A percentile compares a stretch with the other conserved stretches of the same genome.
These are phyloP conservation scores for Doryteuthis pealeii DNA, from an alignment of 1,140 invertebrate species.

Conservation along the genomic window DNA sequence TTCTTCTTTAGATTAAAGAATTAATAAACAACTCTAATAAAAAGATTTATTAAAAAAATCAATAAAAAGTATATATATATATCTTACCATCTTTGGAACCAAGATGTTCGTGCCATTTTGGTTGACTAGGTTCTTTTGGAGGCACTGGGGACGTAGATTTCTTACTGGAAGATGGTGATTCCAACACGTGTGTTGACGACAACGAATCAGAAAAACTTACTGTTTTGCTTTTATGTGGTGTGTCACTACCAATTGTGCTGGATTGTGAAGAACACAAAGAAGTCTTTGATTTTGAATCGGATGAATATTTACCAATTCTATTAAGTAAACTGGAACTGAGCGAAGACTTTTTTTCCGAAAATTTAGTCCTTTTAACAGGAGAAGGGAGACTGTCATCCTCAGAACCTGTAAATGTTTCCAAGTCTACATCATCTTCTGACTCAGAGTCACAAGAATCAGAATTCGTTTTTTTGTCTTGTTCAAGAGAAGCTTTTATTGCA, in stretches of 20 bases:
- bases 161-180: neutral
- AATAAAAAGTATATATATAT: no score
- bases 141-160: neutral
- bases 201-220: no score
- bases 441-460: constrained; percentile 25
- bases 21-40: no score
- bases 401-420: constrained; percentile 59
- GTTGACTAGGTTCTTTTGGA: neutral
- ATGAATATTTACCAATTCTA: neutral
- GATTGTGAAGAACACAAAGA: no score
- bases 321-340: neutral
- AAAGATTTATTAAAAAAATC: no score
- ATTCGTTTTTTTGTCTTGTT: constrained; percentile 19
- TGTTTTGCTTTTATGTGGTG: no score
- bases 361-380: constrained; percentile 13
- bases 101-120: neutral
- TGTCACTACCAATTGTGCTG: no score
- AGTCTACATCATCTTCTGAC: constrained; percentile 45
- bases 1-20: no score
- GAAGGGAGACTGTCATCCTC: constrained; percentile 36
- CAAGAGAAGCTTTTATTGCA: constrained; percentile 61
- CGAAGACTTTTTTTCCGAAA: neutral
- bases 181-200: neutral
- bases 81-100: constrained; percentile 1
- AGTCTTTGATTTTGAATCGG: constrained; percentile 2